These are phyloP conservation scores for Cebuella pygmaea DNA, from an alignment of 2,797 vertebrate species.

Conservation along the genomic window DNA sequence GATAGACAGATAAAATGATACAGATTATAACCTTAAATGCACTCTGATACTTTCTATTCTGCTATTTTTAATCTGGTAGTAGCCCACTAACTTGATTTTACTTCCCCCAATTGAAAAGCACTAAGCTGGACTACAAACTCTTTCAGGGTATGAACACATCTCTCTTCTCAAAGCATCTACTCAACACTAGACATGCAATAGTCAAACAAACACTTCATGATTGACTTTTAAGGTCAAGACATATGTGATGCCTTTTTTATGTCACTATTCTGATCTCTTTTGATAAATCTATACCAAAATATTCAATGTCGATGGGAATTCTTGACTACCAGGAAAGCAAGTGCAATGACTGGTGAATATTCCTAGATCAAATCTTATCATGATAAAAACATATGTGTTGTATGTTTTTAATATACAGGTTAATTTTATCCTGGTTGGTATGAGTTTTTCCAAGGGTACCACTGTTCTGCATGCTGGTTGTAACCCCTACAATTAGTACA, in stretches of 20 bases:
- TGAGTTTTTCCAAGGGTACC: not conserved
- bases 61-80: not conserved
- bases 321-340: conserved; percentile 1
- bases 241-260: not conserved
- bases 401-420: not conserved
- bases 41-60: not conserved
- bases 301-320: not conserved
- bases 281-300: not conserved
- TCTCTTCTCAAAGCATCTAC: not conserved
- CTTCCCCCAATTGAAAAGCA: not conserved
- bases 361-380: conserved; percentile 6
- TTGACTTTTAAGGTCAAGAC: not conserved
- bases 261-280: not conserved
- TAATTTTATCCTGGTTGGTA: not conserved
- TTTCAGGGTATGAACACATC: not conserved
- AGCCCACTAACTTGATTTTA: not conserved
- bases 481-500: not conserved
- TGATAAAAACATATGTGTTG: not conserved
- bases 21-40: not conserved
- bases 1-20: not conserved
- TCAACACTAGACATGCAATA: not conserved
- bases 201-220: not conserved
- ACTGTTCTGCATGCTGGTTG: not conserved
- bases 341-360: not conserved
- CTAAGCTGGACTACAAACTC: not conserved